phyloP scores from a whole-genome alignment of 2,113 vertebrate species.

The Bucco capensis region DNA sequence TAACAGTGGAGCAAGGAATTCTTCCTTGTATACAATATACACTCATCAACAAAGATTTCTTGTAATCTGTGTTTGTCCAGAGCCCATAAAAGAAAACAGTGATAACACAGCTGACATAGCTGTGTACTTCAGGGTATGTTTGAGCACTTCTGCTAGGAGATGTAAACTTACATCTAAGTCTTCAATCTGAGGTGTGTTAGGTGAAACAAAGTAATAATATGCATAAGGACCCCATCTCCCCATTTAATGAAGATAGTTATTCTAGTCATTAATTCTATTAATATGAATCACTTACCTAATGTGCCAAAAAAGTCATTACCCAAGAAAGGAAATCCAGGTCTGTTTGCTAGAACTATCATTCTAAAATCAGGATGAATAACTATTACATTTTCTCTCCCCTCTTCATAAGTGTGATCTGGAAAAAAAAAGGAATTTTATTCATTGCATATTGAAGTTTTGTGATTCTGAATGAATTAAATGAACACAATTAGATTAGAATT shows the following conservation, averaged over 20 bases:
- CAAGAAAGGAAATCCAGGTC: conserved; percentile 96
- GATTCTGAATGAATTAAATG: neutral
- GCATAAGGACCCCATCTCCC: neutral
- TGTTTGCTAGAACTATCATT: conserved; percentile 94
- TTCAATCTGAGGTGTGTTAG: neutral
- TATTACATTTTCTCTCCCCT: conserved; percentile 78
- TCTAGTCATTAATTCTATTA: neutral
- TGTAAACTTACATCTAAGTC: neutral
- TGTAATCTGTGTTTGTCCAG: neutral
- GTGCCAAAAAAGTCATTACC: conserved; percentile 98
- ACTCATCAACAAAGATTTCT: neutral
- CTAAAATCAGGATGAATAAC: conserved; percentile 94
- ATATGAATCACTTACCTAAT: conserved; percentile 78
- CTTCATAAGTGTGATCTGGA: conserved; percentile 74
- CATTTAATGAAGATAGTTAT: neutral
- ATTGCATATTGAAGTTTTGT: neutral
- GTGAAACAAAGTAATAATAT: neutral
- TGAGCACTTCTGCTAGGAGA: neutral
- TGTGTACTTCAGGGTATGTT: neutral
- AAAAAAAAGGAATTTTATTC: conserved; percentile 33
- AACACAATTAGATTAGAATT: neutral
- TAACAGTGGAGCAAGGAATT: neutral
- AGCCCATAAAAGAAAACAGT: neutral
- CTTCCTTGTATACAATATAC: neutral
- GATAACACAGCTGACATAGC: neutral